A percentile compares a stretch with the other conserved stretches of the same genome.
These are phyloP conservation scores for Decapterus maruadsi DNA, from an alignment of 2,797 vertebrate genomes.

Conservation along the genomic window DNA sequence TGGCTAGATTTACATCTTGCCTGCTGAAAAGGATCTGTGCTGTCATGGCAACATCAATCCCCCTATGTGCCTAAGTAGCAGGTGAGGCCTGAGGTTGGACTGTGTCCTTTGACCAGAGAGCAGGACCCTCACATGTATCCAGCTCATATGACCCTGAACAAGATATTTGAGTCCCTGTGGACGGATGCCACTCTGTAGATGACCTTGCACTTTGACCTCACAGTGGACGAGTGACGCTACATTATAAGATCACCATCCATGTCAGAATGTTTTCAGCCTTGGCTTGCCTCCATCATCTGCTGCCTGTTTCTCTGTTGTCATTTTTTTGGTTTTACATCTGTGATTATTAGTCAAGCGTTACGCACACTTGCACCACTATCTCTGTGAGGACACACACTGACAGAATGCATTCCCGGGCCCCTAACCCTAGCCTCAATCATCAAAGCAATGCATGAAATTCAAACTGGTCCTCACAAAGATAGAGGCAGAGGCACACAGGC, in stretches of 20 bases:
- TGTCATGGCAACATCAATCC: constrained; percentile 48
- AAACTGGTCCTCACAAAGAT: neutral
- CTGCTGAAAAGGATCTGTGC: constrained; percentile 27
- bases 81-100: constrained; percentile 15
- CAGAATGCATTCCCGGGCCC: too few relatives aligned
- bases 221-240: too few relatives aligned
- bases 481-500: neutral
- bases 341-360: constrained; percentile 49
- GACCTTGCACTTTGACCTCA: constrained; percentile 21
- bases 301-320: neutral
- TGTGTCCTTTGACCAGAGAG: constrained; percentile 50
- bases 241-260: neutral
- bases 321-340: constrained; percentile 29
- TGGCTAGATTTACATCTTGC: constrained; percentile 11
- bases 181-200: neutral
- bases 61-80: constrained; percentile 14
- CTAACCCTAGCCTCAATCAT: too few relatives aligned
- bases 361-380: too few relatives aligned
- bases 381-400: too few relatives aligned
- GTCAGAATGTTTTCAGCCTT: constrained; percentile 21
- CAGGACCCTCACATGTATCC: constrained; percentile 23
- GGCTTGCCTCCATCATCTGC: neutral
- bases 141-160: constrained; percentile 26
- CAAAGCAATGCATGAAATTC: too few relatives aligned
- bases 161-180: constrained; percentile 7